Percentiles rank a stretch among this genome's conserved stretches.
These are phyloP conservation scores for Prunella fulvescens DNA, from an alignment of 2,113 vertebrate species.

Conservation along the genomic window DNA sequence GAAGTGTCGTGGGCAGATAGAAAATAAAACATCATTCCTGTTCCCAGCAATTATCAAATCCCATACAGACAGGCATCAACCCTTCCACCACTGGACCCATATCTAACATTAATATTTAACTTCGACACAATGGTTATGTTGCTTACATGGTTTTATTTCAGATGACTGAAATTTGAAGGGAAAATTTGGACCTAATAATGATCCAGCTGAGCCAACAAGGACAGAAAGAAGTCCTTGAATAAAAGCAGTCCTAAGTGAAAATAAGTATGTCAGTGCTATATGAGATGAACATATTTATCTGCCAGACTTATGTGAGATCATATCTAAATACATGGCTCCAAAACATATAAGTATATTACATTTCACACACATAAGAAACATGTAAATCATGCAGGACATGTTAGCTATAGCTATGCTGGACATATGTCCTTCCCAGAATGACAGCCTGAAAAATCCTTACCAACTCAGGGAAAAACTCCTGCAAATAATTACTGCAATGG, in stretches of 20 bases:
- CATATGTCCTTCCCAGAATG: neutral
- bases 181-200: neutral
- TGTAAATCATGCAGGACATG: neutral
- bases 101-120: neutral
- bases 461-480: neutral
- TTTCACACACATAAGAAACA: slow-evolving; percentile 30
- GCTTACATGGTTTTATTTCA: neutral
- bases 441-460: neutral
- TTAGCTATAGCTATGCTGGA: neutral
- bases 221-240: neutral
- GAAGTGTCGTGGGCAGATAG: neutral
- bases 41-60: neutral
- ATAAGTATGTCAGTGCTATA: slow-evolving; percentile 19
- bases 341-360: slow-evolving; percentile 31
- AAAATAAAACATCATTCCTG: neutral
- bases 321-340: slow-evolving; percentile 32
- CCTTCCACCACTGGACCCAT: neutral
- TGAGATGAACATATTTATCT: slow-evolving; percentile 27
- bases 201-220: neutral
- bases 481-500: neutral
- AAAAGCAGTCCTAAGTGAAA: neutral
- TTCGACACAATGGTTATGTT: fast-evolving
- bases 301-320: slow-evolving; percentile 14
- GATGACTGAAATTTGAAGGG: neutral
- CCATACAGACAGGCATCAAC: neutral